A percentile compares a stretch with the other conserved stretches of the same genome.
Conservation (phyloP, 2,113 vertebrate species). For the Thalassarche chlororhynchos region DNA sequence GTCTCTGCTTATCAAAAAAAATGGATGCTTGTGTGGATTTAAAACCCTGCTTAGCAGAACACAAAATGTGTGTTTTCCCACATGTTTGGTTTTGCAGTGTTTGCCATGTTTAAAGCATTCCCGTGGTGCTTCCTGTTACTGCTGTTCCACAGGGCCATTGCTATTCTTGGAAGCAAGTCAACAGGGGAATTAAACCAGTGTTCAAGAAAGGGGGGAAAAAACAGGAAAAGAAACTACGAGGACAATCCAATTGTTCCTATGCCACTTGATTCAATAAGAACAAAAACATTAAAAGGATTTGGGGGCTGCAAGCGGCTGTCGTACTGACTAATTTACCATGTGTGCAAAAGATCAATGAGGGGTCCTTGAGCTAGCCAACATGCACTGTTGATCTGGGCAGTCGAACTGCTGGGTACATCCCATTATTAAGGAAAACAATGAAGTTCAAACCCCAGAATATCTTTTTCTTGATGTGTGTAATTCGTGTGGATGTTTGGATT, state of each 20-base stretch:
- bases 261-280: slow-evolving; percentile 32
- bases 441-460: background rate
- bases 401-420: background rate
- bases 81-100: background rate
- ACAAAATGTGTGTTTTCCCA: background rate
- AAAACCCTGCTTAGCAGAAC: background rate
- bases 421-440: background rate
- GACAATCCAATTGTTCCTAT: slow-evolving; percentile 31
- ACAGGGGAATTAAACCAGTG: background rate
- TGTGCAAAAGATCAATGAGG: background rate
- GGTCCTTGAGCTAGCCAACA: background rate
- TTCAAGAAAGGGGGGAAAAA: background rate
- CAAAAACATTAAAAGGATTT: slow-evolving; percentile 11
- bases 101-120: background rate
- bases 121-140: background rate
- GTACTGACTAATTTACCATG: background rate
- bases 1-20: background rate
- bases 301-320: background rate
- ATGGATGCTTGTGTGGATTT: background rate
- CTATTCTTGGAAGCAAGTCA: background rate
- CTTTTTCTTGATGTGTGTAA: background rate
- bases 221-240: background rate
- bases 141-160: background rate
- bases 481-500: background rate
- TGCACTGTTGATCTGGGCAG: background rate